Percentiles rank a stretch among this genome's conserved stretches.
These are phyloP conservation scores for Anguilla anguilla DNA, from an alignment of 2,797 vertebrate genomes.

Conservation along the genomic window DNA sequence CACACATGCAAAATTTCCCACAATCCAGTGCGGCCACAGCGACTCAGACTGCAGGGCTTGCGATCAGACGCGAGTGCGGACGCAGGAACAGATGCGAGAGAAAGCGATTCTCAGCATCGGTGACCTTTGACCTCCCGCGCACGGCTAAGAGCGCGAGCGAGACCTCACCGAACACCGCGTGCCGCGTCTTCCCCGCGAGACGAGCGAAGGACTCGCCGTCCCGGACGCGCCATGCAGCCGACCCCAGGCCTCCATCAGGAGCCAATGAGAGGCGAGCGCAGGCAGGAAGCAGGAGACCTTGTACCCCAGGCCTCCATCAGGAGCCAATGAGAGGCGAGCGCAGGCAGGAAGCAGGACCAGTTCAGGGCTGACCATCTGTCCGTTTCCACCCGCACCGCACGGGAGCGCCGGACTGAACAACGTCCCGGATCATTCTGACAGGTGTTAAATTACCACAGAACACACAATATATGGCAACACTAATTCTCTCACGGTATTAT, in stretches of 20 bases:
- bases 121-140: slow-evolving; percentile 7
- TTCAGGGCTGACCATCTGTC: slow-evolving; percentile 29
- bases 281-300: background rate
- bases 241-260: background rate
- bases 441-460: slow-evolving; percentile 1
- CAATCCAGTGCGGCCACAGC: background rate
- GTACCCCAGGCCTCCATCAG: background rate
- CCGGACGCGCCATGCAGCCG: background rate
- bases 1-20: background rate
- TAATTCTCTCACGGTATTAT: background rate
- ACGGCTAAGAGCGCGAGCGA: too few relatives aligned
- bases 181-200: background rate
- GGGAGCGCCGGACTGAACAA: slow-evolving; percentile 19
- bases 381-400: background rate
- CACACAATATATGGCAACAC: slow-evolving; percentile 4
- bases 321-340: background rate
- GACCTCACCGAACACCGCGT: background rate
- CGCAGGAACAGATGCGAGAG: background rate
- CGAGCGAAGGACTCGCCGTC: background rate
- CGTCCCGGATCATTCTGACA: slow-evolving; percentile 29
- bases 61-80: too few relatives aligned
- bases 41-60: background rate
- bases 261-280: background rate
- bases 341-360: background rate
- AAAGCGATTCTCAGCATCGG: background rate